A percentile compares a stretch with the other conserved stretches of the same genome.
phyloP scores from a whole-genome alignment of 2,888 invertebrate species.

The Cosmorhoe ocellata region DNA sequence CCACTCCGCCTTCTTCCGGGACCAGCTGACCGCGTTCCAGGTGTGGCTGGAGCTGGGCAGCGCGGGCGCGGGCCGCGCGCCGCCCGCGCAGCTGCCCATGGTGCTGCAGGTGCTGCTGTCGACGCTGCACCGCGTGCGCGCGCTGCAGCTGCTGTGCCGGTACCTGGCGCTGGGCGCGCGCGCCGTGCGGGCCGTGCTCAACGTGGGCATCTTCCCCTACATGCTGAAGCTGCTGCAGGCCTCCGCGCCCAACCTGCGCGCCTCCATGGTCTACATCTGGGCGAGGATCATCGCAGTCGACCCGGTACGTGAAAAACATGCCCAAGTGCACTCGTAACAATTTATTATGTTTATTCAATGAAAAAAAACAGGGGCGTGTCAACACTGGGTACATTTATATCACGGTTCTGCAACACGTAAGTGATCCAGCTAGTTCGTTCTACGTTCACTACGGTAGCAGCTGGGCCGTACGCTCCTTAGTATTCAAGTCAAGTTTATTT shows the following conservation, averaged over 20 bases:
- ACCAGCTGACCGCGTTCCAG: conserved; percentile 23
- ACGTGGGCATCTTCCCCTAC: conserved; percentile 99
- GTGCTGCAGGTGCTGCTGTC: conserved; percentile 93
- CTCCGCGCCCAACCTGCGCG: conserved; percentile 94
- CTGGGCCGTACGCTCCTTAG: too few relatives aligned
- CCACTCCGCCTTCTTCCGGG: conserved; percentile 16
- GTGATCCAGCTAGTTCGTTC: too few relatives aligned
- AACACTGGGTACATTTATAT: too few relatives aligned
- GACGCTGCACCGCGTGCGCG: conserved; percentile 93
- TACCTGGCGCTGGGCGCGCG: conserved; percentile 95
- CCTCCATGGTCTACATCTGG: conserved; percentile 98
- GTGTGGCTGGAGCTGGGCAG: conserved; percentile 89
- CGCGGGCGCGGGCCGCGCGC: conserved; percentile 76
- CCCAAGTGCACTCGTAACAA: too few relatives aligned
- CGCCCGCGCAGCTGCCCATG: conserved; percentile 98
- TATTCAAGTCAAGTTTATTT: too few relatives aligned
- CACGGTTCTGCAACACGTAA: too few relatives aligned
- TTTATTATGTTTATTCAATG: too few relatives aligned
- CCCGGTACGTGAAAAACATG: conserved; percentile 88
- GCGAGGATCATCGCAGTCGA: conserved; percentile 99
- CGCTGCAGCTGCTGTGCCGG: conserved; percentile 94
- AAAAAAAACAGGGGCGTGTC: too few relatives aligned
- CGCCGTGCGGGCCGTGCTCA: conserved; percentile 96
- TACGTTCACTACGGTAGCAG: too few relatives aligned
- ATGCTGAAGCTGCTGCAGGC: conserved; percentile 98